Evolutionary conservation across 2,888 invertebrate genomes (phyloP), one percentile per base, ranked within the genome.

Genomic region (Cheilosia vernalis): DNA sequence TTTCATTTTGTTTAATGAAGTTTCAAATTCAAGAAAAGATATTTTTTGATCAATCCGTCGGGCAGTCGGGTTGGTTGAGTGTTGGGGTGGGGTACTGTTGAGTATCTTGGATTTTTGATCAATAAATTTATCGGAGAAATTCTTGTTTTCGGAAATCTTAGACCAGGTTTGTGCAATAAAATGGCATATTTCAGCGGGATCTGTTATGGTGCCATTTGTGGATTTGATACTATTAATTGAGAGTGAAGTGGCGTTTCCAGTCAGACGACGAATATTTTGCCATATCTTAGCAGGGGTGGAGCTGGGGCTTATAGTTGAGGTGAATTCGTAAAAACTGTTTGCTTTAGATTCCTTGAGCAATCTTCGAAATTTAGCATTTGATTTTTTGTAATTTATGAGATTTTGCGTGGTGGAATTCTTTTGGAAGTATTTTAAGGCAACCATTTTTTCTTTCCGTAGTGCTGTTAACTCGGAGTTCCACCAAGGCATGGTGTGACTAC

Each of bases 291-390:
- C 6, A 1, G 53, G 24, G 6, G 61, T 13, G 3, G 61, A 60
- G 1, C 55, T 30, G 2, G 63, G 55, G 6, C 37, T 73, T 3
- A 73, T 73, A n/a, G 15, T 10, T 2, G 42, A 30, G 2, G 72
- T 73, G 21, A 63, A 55, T 6, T 63, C 53, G 2, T 19, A 24
- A 24, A 63, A 63, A 4, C 21, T 55, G 33, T 63, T 73, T 2
- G 53, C 19, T 63, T 73, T 63, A 27, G 9, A 24, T 0, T 40
- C 40, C 21, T 73, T 73, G 4, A 70, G 37, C 13, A 17, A 9
- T 37, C 56, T 56, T n/a, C 69, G n/a, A n/a, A 69, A 69, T 37
- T 49, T 13, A 2, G 66, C 27, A 17, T 67, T 66, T 9, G 42
- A 55, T 67, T 56, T 44, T 55, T 70, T 70, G 5, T 61, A 72